A percentile compares a stretch with the other conserved stretches of the same genome.
phyloP scores from a whole-genome alignment of 2,113 vertebrate species.

The Anhinga rufa region DNA sequence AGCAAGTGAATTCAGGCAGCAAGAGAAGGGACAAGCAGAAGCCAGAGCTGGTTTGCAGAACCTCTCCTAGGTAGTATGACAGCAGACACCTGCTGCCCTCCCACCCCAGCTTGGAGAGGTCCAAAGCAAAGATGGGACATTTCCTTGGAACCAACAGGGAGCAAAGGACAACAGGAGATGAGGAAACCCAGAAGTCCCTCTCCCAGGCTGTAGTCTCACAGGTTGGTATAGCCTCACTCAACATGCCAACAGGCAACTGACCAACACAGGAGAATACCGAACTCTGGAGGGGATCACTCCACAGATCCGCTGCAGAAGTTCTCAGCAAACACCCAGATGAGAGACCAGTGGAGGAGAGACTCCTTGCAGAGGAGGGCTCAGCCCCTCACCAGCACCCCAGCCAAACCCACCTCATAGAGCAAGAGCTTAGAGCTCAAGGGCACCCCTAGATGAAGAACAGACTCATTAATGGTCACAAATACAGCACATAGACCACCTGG shows the following conservation, averaged over 20 bases:
- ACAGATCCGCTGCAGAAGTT: conserved; percentile 1
- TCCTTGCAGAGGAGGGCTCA: background rate
- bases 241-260: background rate
- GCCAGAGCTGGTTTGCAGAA: background rate
- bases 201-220: background rate
- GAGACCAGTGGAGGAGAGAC: background rate
- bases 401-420: background rate
- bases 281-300: background rate
- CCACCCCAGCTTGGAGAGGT: background rate
- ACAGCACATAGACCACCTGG: background rate
- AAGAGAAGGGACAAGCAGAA: background rate
- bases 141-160: background rate
- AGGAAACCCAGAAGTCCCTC: background rate
- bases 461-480: background rate
- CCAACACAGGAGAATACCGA: background rate
- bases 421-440: background rate
- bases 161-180: background rate
- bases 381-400: background rate
- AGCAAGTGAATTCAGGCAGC: background rate
- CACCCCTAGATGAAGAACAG: background rate
- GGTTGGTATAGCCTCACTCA: background rate
- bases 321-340: background rate
- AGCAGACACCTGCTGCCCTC: background rate
- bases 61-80: background rate
- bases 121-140: background rate